Evolutionary conservation across 2,888 invertebrate species (phyloP), one percentile per base, ranked within the genome.

Genomic region (Hyposoter dolosus): DNA sequence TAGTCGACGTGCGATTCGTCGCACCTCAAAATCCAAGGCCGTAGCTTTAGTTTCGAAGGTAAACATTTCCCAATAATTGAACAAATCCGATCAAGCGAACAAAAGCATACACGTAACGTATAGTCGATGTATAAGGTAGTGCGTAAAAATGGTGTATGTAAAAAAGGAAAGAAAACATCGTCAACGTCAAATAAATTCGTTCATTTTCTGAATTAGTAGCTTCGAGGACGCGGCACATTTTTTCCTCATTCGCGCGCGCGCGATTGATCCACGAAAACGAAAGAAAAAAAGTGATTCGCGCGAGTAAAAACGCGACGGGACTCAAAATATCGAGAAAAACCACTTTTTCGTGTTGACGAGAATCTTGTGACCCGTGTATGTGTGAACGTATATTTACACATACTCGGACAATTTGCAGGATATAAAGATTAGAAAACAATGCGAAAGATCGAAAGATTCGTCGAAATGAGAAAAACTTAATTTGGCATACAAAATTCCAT

Each of bases 1-100:
- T 88, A 88, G 88, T 88, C 87, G 80, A 84, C 86, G 88, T 83
- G 83, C 84, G 78, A 83, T 79, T 9, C 45, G 80, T 78, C 76
- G 75, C 65, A 50, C 65, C 19, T 23, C 7, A 10, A 56, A 28
- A n/a, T 28, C 40, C 65, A 63, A 74, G 69, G 78, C 50, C 50
- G 63, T 77, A 78, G 74, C 50, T 79, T 40, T 75, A 79, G 74
- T 66, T 78, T 82, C 85, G 50, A 79, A 23, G 32, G 66, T 74
- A 75, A 82, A 47, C 60, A 76, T 80, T 82, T 82, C 79, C 79
- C 75, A 82, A 76, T 83, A 50, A 76, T 78, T 40, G 40, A 47
- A 69, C n/a, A 35, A 19, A n/a, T 60, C n/a, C 10, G 19, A 43
- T 1, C 23, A 28, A 43, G 35, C 15, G 23, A 43, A 76, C 32